Evolutionary conservation across 1,140 invertebrate genomes (phyloP), one percentile per base, ranked within the genome.

Genomic region (Drosophila orena): DNA sequence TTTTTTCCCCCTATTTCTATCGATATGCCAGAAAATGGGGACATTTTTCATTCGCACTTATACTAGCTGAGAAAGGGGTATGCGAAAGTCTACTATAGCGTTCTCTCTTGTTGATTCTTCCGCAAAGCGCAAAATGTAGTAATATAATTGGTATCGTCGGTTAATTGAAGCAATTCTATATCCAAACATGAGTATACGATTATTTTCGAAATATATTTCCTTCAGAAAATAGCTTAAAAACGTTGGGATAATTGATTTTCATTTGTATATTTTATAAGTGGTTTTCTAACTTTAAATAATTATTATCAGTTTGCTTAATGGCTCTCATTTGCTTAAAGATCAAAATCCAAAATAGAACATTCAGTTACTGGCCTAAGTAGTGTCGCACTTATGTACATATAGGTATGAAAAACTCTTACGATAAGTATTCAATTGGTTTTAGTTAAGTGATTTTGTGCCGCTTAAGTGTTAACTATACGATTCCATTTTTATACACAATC

Each of bases 361-460:
- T 81, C 38, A 77, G 72, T 49, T 70, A 43, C 35, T 44, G 42
- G 53, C 46, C 56, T 77, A 77, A 59, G 54, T 74, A 73, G 47
- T 57, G 52, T 56, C 24, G 62, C 44, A 56, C 40, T 53, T 72
- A 72, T 72, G 34, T 72, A 72, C 55, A 72, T 35, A 20, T 35
- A 52, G 40, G 35, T 77, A 62, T 71, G 50, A 64, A 74, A 73
- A 65, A 65, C 49, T 34, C 43, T 77, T 77, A 61, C n/a, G n/a
- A 38, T 68, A 73, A 46, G 66, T 69, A 74, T 81, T 78, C 53
- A 77, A 88, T 56, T 68, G 38, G 22, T 66, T 74, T 68, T 24
- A 65, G 47, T 88, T 88, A 88, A 89, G 84, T 89, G 85, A 89
- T 75, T 68, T 89, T 90, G 84, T 89, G 84, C 84, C 84, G 84